Base-by-base conservation (phyloP, 1,140 invertebrate species). In the Melanaphis sacchari region DNA sequence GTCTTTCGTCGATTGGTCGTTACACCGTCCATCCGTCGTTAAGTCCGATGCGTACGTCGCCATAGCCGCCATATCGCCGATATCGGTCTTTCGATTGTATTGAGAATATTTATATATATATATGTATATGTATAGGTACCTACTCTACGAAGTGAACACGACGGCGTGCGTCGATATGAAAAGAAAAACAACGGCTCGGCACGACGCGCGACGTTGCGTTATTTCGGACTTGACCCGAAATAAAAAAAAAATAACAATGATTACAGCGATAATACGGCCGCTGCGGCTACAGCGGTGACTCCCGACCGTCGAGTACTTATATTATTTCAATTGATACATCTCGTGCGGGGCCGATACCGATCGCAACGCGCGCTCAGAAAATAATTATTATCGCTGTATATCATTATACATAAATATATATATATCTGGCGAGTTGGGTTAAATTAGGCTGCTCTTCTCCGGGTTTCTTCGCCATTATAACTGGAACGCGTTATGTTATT, bases 281-380 rank as follows among this genome's bases (percentile, higher is more conserved):
- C 38, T 0, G 0, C 46, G 15, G 22, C 21, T 5, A 8, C 36
- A 41, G 82, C 36, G 24, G 38, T 41, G 82, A 26, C 59, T 76
- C 24, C 40, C 82, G 38, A 24, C 36, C 38, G 38, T 40, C 36
- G 38, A 24, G 82, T 84, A 76, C 66, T 59, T 59, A 81, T 81
- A 85, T 85, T 85, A 85, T 87, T n/a, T n/a, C 85, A 87, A 87
- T 87, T 87, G 85, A 87, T 87, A 87, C 18, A 46, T 87, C 41
- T 15, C 84, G 84, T 26, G 24, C 38, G 82, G 24, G 36, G 43
- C 85, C 85, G 85, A 87, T 87, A 87, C 43, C 85, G 85, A 87
- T 87, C 41, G 41, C 85, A 43, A 87, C 41, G 82, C 82, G 40
- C 40, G 40, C 24, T 40, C 40, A 9, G 40, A 84, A 15, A 41